phyloP scores from a whole-genome alignment of 2,888 invertebrate genomes.

The Drosophila atripex region DNA sequence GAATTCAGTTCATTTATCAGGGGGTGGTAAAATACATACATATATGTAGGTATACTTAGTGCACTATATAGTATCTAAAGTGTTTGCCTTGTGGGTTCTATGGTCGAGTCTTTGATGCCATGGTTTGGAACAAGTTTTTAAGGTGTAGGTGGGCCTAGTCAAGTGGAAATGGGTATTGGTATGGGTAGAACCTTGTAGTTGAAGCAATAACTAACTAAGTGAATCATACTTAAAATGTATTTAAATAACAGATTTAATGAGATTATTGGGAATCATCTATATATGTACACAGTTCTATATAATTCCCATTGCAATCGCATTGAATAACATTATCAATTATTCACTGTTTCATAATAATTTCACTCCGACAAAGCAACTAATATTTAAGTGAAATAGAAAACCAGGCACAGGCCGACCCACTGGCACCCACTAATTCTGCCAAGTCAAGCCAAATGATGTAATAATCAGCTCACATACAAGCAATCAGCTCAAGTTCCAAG shows the following conservation, averaged over 20 bases:
- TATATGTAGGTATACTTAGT: no score
- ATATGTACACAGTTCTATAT: conserved; percentile 7
- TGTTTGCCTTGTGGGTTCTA: conserved; percentile 25
- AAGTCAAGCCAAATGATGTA: conserved; percentile 55
- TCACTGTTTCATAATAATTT: conserved; percentile 29
- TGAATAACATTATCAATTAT: conserved; percentile 24
- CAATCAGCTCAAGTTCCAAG: conserved; percentile 15
- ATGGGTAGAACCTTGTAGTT: no score
- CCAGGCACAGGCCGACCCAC: conserved; percentile 1
- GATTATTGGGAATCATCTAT: background rate
- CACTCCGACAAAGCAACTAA: conserved; percentile 5
- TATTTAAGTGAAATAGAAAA: conserved; percentile 5
- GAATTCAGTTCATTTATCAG: conserved; percentile 29
- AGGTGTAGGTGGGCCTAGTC: conserved; percentile 15
- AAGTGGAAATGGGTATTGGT: conserved; percentile 6
- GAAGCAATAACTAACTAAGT: background rate
- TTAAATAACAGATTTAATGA: background rate
- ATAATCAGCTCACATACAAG: conserved; percentile 37
- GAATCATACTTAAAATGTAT: background rate
- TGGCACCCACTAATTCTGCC: conserved; percentile 44
- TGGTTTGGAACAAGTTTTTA: conserved; percentile 7
- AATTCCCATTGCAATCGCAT: conserved; percentile 12
- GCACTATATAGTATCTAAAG: background rate
- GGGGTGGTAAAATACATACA: background rate
- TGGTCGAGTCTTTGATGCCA: conserved; percentile 18